Conservation (phyloP, 2,888 invertebrate genomes). For the Tubulanus polymorphus region DNA sequence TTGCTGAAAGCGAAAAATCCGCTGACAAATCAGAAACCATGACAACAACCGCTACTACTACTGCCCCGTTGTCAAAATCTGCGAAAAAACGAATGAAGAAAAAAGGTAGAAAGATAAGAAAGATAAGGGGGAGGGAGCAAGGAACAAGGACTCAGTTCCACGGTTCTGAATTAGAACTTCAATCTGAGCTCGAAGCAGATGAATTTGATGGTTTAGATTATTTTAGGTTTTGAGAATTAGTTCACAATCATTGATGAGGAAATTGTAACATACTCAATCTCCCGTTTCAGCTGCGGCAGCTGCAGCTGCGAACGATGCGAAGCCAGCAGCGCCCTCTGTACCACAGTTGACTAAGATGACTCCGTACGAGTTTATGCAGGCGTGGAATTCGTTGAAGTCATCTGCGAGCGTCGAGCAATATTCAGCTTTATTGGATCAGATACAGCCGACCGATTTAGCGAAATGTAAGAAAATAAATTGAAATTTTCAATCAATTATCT, state of each 20-base stretch:
- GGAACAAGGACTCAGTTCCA: too few relatives aligned
- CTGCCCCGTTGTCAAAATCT: too few relatives aligned
- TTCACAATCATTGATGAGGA: too few relatives aligned
- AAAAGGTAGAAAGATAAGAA: background rate
- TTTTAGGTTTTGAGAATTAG: too few relatives aligned
- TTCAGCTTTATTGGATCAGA: slow-evolving; percentile 38
- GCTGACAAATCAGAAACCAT: too few relatives aligned
- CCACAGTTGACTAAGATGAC: slow-evolving; percentile 36
- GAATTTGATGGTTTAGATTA: too few relatives aligned
- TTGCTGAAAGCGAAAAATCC: too few relatives aligned
- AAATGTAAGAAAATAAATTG: slow-evolving; percentile 27
- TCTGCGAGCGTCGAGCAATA: slow-evolving; percentile 34
- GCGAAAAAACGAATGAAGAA: background rate
- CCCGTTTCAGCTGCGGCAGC: slow-evolving; percentile 28
- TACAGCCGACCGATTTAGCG: slow-evolving; percentile 37
- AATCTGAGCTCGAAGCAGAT: too few relatives aligned
- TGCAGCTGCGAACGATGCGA: too few relatives aligned
- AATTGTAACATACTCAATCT: slow-evolving; percentile 5
- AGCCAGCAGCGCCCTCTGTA: slow-evolving; percentile 22
- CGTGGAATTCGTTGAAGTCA: slow-evolving; percentile 45
- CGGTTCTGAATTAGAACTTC: too few relatives aligned
- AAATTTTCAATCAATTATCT: background rate
- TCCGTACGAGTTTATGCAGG: slow-evolving; percentile 48
- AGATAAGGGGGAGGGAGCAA: too few relatives aligned
- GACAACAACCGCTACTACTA: too few relatives aligned